Conservation (phyloP, 2,113 vertebrate genomes). For the Lanius collurio region DNA sequence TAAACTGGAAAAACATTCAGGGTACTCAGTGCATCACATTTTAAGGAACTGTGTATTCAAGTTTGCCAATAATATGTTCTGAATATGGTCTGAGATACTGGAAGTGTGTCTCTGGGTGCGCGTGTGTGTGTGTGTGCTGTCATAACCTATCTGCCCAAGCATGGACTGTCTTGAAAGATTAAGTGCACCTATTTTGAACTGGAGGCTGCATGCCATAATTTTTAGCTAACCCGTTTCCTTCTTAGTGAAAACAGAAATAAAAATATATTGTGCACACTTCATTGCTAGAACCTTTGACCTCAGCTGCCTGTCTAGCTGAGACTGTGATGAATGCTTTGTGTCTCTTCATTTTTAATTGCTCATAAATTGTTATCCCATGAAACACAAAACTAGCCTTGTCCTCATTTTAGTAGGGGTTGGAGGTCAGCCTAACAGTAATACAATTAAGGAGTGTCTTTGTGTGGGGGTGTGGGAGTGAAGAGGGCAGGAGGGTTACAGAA, state of each 20-base stretch:
- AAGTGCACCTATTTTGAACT: slow-evolving; percentile 83
- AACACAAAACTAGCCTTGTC: slow-evolving; percentile 95
- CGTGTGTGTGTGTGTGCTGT: slow-evolving; percentile 20
- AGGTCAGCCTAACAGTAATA: slow-evolving; percentile 86
- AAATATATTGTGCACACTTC: slow-evolving; percentile 98
- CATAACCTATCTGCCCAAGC: slow-evolving; percentile 79
- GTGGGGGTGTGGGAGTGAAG: slow-evolving; percentile 75
- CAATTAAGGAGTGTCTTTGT: slow-evolving; percentile 85
- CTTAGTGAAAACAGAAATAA: slow-evolving; percentile 98
- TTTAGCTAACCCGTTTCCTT: slow-evolving; percentile 95
- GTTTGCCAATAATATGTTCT: slow-evolving; percentile 36
- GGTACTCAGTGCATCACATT: not conserved
- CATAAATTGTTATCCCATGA: slow-evolving; percentile 97
- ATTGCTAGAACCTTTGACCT: slow-evolving; percentile 85
- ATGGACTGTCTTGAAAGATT: slow-evolving; percentile 80
- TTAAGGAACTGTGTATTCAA: slow-evolving; percentile 41
- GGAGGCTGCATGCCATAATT: slow-evolving; percentile 85
- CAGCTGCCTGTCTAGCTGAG: slow-evolving; percentile 82
- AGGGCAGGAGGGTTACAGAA: slow-evolving; percentile 72
- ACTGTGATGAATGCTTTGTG: slow-evolving; percentile 92
- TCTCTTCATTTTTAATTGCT: slow-evolving; percentile 97
- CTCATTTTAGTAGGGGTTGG: slow-evolving; percentile 88
- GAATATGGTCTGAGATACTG: slow-evolving; percentile 5
- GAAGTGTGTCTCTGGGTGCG: not conserved
- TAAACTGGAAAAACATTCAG: not conserved